Evolutionary conservation across 2,888 invertebrate species (phyloP), one percentile per base, ranked within the genome.

Genomic region (Drosophila paranaensis): DNA sequence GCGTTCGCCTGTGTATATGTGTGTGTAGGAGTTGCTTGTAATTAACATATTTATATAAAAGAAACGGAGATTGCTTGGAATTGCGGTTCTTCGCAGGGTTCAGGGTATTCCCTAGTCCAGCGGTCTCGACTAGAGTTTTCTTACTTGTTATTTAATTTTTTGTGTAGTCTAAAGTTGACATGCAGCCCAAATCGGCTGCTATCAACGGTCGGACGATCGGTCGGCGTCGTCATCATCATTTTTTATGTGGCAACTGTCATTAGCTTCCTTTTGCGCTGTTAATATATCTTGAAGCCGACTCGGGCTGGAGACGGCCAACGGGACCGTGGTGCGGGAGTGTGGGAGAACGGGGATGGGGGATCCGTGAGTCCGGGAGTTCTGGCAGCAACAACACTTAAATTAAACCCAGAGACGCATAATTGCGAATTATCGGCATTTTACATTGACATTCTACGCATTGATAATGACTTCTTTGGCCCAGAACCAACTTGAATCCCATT

Each of bases 401-500:
- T 71, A 48, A 43, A 66, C 43, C 20, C 46, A 66, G 54, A 69
- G 72, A 53, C 67, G 74, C 73, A 82, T 84, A 82, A 80, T 82
- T 77, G 85, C 77, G 73, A 82, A 81, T 83, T 85, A 82, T 83
- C 82, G 81, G 81, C 61, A 67, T 85, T 82, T 82, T 82, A 71
- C 79, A 86, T 81, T 86, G 86, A 79, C 81, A 84, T 86, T 83
- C 76, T 76, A 73, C 64, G 75, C 86, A 86, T 81, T 77, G 79
- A 81, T 79, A 86, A 85, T 81, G 83, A 81, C 79, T 85, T 86
- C 77, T 82, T 74, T 63, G 65, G 79, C 62, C 65, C 61, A 58
- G 35, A 71, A 58, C 50, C 63, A 57, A 61, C 60, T 30, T 25
- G 53, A 30, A 37, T 66, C 10, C 20, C 35, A 30, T 16, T 46